A percentile compares a stretch with the other conserved stretches of the same genome.
These are phyloP conservation scores for Anseranas semipalmata DNA, from an alignment of 2,113 vertebrate species.

Conservation along the genomic window DNA sequence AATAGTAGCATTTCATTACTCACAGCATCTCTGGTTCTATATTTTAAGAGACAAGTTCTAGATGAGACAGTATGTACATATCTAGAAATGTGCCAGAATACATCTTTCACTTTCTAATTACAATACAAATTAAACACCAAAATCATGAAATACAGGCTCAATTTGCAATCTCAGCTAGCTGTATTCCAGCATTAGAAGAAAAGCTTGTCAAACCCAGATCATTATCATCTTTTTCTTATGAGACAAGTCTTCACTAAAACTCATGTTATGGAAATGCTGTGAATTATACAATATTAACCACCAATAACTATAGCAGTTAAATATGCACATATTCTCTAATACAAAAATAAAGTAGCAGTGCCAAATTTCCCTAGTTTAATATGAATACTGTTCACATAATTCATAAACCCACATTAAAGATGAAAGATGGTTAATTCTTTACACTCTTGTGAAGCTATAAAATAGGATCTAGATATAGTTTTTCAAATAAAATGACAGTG, in stretches of 20 bases:
- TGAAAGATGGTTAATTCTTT: neutral
- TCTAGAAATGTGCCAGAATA: neutral
- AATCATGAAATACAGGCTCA: neutral
- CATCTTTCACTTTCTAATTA: neutral
- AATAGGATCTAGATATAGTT: neutral
- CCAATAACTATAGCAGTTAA: neutral
- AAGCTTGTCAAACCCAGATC: neutral
- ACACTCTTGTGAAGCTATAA: neutral
- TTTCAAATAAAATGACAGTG: slow-evolving; percentile 5
- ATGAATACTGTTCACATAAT: neutral
- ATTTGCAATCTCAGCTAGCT: neutral
- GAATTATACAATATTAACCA: neutral
- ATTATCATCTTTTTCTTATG: neutral
- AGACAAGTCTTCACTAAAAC: neutral
- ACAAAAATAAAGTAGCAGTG: slow-evolving; percentile 15
- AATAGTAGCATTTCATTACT: slow-evolving; percentile 7
- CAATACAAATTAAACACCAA: neutral
- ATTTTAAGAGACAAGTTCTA: neutral
- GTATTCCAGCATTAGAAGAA: neutral
- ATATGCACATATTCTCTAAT: neutral
- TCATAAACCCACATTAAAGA: neutral
- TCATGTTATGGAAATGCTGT: neutral
- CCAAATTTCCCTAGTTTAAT: neutral
- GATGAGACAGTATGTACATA: neutral
- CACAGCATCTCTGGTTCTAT: neutral